Conservation (phyloP, 2,888 invertebrate genomes). For the Bedellia somnulentella region DNA sequence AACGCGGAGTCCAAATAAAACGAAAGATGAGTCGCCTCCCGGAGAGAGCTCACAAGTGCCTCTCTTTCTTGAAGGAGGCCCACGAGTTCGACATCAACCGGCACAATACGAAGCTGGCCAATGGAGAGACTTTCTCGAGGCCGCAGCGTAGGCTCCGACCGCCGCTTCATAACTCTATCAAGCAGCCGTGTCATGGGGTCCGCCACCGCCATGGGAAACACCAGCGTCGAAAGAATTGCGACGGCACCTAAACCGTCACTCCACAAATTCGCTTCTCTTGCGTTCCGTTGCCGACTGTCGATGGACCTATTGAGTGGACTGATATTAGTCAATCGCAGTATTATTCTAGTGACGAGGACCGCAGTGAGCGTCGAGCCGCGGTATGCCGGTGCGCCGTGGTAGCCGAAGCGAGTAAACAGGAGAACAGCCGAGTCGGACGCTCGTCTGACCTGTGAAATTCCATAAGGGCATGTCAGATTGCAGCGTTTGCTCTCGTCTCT, state of each 20-base stretch:
- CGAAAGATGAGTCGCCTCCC: conserved; percentile 37
- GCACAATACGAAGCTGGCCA: conserved; percentile 62
- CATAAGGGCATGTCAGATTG: conserved; percentile 53
- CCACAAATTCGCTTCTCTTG: conserved; percentile 49
- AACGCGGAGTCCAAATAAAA: conserved; percentile 58
- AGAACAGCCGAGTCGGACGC: conserved; percentile 40
- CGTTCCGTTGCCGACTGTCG: conserved; percentile 56
- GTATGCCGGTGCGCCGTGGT: conserved; percentile 46
- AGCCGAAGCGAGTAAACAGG: conserved; percentile 56
- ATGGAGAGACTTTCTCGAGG: conserved; percentile 25
- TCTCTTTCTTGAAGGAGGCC: conserved; percentile 65
- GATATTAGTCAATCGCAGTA: conserved; percentile 63
- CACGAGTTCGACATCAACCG: conserved; percentile 63
- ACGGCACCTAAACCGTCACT: conserved; percentile 40
- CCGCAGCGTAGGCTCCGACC: conserved; percentile 40
- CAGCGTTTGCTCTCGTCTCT: conserved; percentile 55
- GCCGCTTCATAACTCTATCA: conserved; percentile 36
- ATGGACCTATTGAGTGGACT: conserved; percentile 55
- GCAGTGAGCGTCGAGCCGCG: conserved; percentile 51
- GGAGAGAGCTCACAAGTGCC: conserved; percentile 55
- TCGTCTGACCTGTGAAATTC: conserved; percentile 56
- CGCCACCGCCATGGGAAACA: conserved; percentile 50
- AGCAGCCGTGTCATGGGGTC: conserved; percentile 37
- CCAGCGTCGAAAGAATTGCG: conserved; percentile 48
- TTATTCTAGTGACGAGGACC: conserved; percentile 42